Evolutionary conservation across 2,888 invertebrate species (phyloP), one percentile per base, ranked within the genome.

Genomic region (Torymus aiolomorphi): DNA sequence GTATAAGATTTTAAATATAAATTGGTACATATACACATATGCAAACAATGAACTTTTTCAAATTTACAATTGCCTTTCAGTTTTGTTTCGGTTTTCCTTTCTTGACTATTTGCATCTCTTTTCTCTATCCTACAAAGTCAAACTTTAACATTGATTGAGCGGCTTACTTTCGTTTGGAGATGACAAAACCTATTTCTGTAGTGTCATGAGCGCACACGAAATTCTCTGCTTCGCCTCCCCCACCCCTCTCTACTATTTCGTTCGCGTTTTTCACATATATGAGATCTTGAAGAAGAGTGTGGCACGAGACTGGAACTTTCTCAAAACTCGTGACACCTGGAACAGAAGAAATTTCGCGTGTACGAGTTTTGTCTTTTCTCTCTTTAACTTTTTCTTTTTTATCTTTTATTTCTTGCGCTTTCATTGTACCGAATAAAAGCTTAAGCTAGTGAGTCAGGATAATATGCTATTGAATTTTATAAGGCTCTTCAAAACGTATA

Each of bases 331-430:
- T 71, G 75, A 80, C 63, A 78, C 69, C 79, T 80, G 71, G 59
- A 76, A 80, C 71, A 75, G 61, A 80, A 76, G 70, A 76, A 75
- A 66, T 75, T 75, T 75, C 69, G 62, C 61, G 65, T 70, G 51
- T 59, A 52, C 74, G 54, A 75, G 59, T 71, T 71, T 70, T 75
- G 75, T 71, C 71, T 76, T 61, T 71, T 79, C 65, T 59, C 20
- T 66, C 70, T 31, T 10, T 52, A 52, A 18, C 66, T 71, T 16
- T 54, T 63, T 61, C 56, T 52, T 31, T 56, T 14, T 49, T 59
- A 18, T 14, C 42, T 63, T 49, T 70, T 57, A n/a, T 5, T 20
- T 20, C 49, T 52, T 69, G 61, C 61, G 42, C 12, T 31, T 75
- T 75, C 61, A 75, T 65, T 24, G 75, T 54, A 16, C n/a, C 57